Percentiles rank a stretch among this genome's conserved stretches.
Evolutionary conservation across 2,888 invertebrate genomes (phyloP).

Genomic region (Xestia sexstrigata): DNA sequence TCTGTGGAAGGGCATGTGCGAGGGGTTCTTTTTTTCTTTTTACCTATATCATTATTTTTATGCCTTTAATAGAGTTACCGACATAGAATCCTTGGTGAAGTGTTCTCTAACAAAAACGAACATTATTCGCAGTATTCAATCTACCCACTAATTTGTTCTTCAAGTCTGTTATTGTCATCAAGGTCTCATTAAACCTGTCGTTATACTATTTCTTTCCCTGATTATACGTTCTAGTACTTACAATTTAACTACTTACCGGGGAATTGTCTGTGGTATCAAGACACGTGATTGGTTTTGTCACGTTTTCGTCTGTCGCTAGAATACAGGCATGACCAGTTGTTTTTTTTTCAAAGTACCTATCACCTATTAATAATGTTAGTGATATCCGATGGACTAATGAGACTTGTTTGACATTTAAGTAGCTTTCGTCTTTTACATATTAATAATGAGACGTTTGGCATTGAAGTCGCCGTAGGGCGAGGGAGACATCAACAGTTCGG

Average conservation of each 20-base stretch:
- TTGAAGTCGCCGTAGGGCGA: slow-evolving; percentile 12
- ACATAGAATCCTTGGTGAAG: neutral
- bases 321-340: neutral
- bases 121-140: neutral
- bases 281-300: slow-evolving; percentile 33
- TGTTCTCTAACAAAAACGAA: neutral
- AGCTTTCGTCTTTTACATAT: slow-evolving; percentile 2
- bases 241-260: slow-evolving; percentile 14
- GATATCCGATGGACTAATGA: slow-evolving; percentile 6
- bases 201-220: slow-evolving; percentile 27
- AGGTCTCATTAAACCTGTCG: slow-evolving; percentile 11
- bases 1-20: too few species aligned
- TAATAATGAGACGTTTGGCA: slow-evolving; percentile 17
- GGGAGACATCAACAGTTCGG: neutral
- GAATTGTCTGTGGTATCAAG: neutral
- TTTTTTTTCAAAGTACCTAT: neutral
- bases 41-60: too few species aligned
- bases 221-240: slow-evolving; percentile 12
- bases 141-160: slow-evolving; percentile 2
- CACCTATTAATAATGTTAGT: neutral
- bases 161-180: slow-evolving; percentile 25
- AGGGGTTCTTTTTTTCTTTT: too few species aligned
- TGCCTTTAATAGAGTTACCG: too few species aligned
- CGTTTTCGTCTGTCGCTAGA: slow-evolving; percentile 21
- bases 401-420: neutral